Base-by-base conservation (phyloP, 2,888 invertebrate species). In the Sclerodermus sp. region DNA sequence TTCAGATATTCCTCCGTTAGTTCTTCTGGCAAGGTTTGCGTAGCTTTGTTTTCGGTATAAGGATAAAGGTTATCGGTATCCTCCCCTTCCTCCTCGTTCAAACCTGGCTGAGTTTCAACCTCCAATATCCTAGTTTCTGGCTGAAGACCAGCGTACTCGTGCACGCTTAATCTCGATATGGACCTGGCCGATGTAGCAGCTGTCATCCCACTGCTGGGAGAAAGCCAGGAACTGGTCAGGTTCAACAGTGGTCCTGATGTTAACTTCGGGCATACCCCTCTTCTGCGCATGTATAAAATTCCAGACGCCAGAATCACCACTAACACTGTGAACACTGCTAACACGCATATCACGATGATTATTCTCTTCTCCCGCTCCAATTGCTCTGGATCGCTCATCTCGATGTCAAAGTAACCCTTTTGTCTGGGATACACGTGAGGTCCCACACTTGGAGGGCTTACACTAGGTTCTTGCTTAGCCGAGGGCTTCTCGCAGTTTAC, bases 1-100 rank as follows among this genome's bases (percentile, higher is more conserved):
- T 85, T 86, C 51, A 90, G 77, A 43, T 90, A 82, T 64, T 90
- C 90, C 61, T 87, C 85, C 0, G 89, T 89, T 41, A 90, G 71
- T 71, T 89, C 89, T 70, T 88, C 89, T 0, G 89, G 89, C 43
- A 89, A 78, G 0, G 89, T 89, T 71, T 87, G 87, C 1, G 87
- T 86, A 23, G 83, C 84, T 74, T 86, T 86, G 66, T 87, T 84
- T 60, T 83, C 85, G 30, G 79, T 68, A 34, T 73, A 72, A 1
- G 73, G 63, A 40, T 79, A 67, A 55, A 67, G 47, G 1, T 69
- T 74, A 15, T 79, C 79, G 31, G 57, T 57, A 1, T 68, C 74
- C 62, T 57, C 81, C 62, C 60, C 82, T 14, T 66, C 67, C 2
- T 53, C 65, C 49, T 57, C 64, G 12, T 12, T 61, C 45, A 47